Base-by-base conservation (phyloP, 2,888 invertebrate genomes). In the Sesia bembeciformis region DNA sequence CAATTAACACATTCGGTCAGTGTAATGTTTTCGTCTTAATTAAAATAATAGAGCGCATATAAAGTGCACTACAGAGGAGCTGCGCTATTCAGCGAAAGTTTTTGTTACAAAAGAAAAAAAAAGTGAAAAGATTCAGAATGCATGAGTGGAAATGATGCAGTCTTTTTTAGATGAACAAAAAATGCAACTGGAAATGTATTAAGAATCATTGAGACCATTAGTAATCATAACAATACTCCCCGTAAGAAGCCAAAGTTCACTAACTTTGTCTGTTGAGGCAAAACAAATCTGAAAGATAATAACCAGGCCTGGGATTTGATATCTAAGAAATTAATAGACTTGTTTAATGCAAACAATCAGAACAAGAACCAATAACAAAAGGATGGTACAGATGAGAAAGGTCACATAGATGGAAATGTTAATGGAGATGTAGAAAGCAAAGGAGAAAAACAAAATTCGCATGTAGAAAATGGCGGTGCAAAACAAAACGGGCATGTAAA, bases 21-120 rank as follows among this genome's bases (percentile, higher is more conserved):
- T 23, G 23, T 23, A 1, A 23, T 23, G 23, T 23, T 23, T 23
- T 23, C 23, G 2, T 23, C 2, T 1, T 23, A 23, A 23, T 23
- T 23, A 94, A 57, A 94, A 93, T 6, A 97, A 95, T 80, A 91
- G 91, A 50, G 84, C 85, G 0, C 97, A 97, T 74, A 94, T 86
- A 8, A 95, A 96, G 84, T 98, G 97, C 80, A 91, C 97, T 52
- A 92, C 94, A 0, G 94, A 98, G 85, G 94, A 94, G 40, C 94
- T 97, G 78, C 94, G 97, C 64, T 98, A 98, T 75, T 94, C 96
- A 4, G 96, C 94, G 0, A 95, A 95, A 79, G 93, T 94, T 49
- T 95, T 93, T 72, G 91, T 92, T 39, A 90, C 93, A 4, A 94
- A 94, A 70, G 91, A 93, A 55, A 95, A 96, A 72, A 97, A 96